These are phyloP conservation scores for Chionodraco myersi DNA, from an alignment of 2,113 vertebrate species.

Conservation along the genomic window DNA sequence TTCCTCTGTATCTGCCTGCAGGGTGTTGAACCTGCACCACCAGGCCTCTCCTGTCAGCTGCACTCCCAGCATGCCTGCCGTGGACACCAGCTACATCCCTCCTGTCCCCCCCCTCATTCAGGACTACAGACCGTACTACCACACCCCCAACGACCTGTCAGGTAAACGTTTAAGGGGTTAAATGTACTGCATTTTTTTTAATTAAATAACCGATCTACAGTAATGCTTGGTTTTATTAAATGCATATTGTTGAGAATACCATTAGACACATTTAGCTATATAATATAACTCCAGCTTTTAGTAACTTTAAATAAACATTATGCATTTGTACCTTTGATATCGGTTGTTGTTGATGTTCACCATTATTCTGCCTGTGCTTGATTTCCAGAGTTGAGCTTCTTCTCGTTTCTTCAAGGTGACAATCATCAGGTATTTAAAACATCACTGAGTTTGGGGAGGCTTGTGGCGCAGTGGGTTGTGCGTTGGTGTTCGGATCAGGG, in stretches of 20 bases:
- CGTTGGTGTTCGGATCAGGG: too few relatives aligned
- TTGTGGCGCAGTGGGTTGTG: too few relatives aligned
- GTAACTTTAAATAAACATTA: too few relatives aligned
- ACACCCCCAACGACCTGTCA: conserved; percentile 93
- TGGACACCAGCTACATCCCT: conserved; percentile 96
- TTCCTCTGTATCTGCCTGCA: conserved; percentile 40
- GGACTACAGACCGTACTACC: conserved; percentile 97
- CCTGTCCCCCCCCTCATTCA: conserved; percentile 92
- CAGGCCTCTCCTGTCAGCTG: conserved; percentile 95
- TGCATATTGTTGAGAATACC: too few relatives aligned
- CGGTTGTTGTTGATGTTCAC: neutral
- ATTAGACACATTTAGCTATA: too few relatives aligned
- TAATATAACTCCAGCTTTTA: too few relatives aligned
- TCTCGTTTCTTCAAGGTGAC: conserved; percentile 98
- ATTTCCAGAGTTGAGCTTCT: conserved; percentile 95
- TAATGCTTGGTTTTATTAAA: too few relatives aligned
- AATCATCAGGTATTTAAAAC: conserved; percentile 94
- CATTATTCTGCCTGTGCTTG: conserved; percentile 48
- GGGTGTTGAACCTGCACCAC: conserved; percentile 92
- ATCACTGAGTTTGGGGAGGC: neutral
- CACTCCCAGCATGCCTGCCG: conserved; percentile 93
- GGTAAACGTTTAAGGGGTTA: conserved; percentile 76
- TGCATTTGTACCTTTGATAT: too few relatives aligned
- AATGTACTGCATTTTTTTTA: too few relatives aligned
- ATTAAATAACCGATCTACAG: too few relatives aligned